phyloP scores from a whole-genome alignment of 2,797 vertebrate species.

The Girardinus metallicus region DNA sequence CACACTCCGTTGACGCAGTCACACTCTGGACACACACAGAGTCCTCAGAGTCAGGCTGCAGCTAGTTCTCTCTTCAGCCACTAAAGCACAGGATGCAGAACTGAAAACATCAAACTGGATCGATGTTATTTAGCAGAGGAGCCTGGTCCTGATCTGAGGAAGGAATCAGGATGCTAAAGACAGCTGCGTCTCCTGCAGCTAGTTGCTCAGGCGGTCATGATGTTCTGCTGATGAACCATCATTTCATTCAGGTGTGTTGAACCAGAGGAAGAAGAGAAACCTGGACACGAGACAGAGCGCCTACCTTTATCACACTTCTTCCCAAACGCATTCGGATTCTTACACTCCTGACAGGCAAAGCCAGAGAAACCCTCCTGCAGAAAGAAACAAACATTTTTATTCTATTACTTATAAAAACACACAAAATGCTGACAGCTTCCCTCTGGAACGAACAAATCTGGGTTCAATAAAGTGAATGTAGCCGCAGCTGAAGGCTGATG shows the following conservation, averaged over 20 bases:
- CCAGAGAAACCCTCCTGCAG: conserved; percentile 82
- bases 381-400: neutral
- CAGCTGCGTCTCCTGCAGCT: too few relatives aligned
- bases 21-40: conserved; percentile 80
- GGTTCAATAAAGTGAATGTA: neutral
- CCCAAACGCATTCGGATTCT: conserved; percentile 81
- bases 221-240: too few relatives aligned
- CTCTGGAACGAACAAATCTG: neutral
- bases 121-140: neutral
- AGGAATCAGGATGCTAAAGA: neutral
- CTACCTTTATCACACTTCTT: conserved; percentile 87
- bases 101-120: neutral
- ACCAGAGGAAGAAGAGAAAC: too few relatives aligned
- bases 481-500: neutral
- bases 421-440: neutral
- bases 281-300: neutral
- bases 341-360: conserved; percentile 89
- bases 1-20: conserved; percentile 87
- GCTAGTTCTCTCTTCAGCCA: neutral
- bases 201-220: too few relatives aligned
- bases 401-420: neutral
- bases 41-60: neutral
- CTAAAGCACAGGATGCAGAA: neutral
- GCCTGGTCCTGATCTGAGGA: neutral
- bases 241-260: too few relatives aligned